A percentile compares a stretch with the other conserved stretches of the same genome.
phyloP scores from a whole-genome alignment of 1,140 invertebrate genomes.

The Drosophila saltans region DNA sequence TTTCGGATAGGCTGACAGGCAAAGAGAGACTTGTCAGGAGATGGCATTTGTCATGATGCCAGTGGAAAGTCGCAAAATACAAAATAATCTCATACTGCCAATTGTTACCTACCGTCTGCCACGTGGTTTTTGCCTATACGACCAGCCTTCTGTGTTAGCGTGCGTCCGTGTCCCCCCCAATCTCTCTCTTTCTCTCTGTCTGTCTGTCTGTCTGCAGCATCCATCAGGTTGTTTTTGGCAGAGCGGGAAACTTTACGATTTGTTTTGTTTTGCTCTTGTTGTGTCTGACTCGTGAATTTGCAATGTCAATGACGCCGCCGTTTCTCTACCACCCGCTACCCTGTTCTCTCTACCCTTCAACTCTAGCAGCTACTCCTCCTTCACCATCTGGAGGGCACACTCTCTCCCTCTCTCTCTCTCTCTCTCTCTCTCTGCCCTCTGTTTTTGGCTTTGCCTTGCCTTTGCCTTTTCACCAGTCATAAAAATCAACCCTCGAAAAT shows the following conservation, averaged over 20 bases:
- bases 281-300: conserved; percentile 61
- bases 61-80: no score
- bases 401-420: conserved; percentile 5
- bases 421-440: neutral
- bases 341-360: conserved; percentile 10
- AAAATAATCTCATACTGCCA: no score
- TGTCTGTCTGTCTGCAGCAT: conserved; percentile 49
- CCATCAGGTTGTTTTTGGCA: conserved; percentile 47
- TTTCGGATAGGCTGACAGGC: no score
- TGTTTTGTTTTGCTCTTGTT: conserved; percentile 67
- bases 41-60: no score
- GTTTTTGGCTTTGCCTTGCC: conserved; percentile 1
- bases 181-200: conserved; percentile 6
- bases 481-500: conserved; percentile 75
- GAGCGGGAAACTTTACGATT: conserved; percentile 63
- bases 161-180: neutral
- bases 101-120: conserved; percentile 23
- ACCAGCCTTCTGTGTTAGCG: no score
- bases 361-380: conserved; percentile 2
- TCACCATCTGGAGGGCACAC: neutral
- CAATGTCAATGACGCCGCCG: conserved; percentile 77
- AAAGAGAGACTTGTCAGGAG: no score
- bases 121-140: conserved; percentile 31
- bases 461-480: conserved; percentile 53
- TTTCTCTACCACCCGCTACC: conserved; percentile 9